phyloP scores from a whole-genome alignment of 1,140 invertebrate species.

The Drosophila mayri region DNA sequence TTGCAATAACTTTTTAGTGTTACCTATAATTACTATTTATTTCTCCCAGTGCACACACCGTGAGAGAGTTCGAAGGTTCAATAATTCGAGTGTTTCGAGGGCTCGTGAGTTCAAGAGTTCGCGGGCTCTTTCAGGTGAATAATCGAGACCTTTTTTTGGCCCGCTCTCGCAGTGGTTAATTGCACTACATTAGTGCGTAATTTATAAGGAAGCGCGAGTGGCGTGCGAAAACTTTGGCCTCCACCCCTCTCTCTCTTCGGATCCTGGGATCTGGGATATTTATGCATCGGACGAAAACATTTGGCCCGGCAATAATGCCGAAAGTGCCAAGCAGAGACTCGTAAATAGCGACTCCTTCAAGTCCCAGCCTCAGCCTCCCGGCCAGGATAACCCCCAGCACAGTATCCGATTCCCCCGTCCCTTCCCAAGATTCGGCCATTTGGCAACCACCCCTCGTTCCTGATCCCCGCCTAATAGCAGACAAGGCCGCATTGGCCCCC shows the following conservation, averaged over 20 bases:
- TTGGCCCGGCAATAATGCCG: constrained; percentile 68
- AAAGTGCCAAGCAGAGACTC: constrained; percentile 81
- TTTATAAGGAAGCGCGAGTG: constrained; percentile 73
- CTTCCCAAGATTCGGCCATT: constrained; percentile 54
- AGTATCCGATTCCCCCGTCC: constrained; percentile 44
- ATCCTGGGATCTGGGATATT: constrained; percentile 40
- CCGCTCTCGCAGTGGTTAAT: constrained; percentile 60
- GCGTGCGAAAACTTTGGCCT: constrained; percentile 61
- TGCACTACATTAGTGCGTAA: constrained; percentile 77
- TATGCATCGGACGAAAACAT: constrained; percentile 56
- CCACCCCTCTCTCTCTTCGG: constrained; percentile 21
- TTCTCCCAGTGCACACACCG: constrained; percentile 15
- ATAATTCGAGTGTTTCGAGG: constrained; percentile 17
- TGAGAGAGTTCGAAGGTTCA: constrained; percentile 16
- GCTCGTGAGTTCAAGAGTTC: constrained; percentile 24
- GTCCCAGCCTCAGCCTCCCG: constrained; percentile 2
- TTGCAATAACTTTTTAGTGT: background rate
- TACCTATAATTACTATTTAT: background rate
- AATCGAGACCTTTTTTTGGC: constrained; percentile 43
- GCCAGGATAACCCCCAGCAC: constrained; percentile 17
- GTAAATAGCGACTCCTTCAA: constrained; percentile 65
- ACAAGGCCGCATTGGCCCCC: constrained; percentile 72
- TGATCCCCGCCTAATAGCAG: constrained; percentile 65
- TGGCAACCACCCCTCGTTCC: constrained; percentile 8
- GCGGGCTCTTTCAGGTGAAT: constrained; percentile 64